phyloP scores from a whole-genome alignment of 2,888 invertebrate species.

The Patella ulyssiponensis region DNA sequence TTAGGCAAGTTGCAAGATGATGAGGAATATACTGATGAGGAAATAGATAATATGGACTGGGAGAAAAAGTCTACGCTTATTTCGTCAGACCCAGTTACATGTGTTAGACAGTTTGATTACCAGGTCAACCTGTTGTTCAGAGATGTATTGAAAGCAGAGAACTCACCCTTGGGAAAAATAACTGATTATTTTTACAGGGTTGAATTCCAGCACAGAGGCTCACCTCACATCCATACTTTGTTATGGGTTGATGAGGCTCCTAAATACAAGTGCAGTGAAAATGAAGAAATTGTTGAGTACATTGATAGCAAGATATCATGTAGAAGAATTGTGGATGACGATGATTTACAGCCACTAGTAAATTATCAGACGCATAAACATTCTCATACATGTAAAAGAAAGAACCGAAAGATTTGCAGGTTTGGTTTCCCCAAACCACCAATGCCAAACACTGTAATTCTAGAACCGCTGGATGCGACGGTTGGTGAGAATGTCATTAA shows the following conservation, averaged over 20 bases:
- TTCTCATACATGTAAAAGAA: constrained; percentile 28
- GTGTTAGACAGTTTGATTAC: constrained; percentile 47
- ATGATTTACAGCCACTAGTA: constrained; percentile 21
- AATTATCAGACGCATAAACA: constrained; percentile 34
- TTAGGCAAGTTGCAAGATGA: no score
- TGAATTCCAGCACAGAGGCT: constrained; percentile 54
- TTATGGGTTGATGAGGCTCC: constrained; percentile 43
- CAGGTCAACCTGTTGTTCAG: constrained; percentile 40
- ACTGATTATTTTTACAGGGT: constrained; percentile 24
- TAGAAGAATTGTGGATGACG: constrained; percentile 26
- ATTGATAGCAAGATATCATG: constrained; percentile 33
- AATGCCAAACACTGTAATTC: no score
- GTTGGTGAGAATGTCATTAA: no score
- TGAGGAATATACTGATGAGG: constrained; percentile 23
- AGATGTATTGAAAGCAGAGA: constrained; percentile 12
- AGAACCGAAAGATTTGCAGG: no score
- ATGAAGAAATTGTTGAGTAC: constrained; percentile 33
- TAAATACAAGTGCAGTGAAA: constrained; percentile 28
- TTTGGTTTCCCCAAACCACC: no score
- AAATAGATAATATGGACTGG: constrained; percentile 30
- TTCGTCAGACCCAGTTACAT: constrained; percentile 46
- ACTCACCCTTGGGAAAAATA: constrained; percentile 31
- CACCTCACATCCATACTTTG: constrained; percentile 46
- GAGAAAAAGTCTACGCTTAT: constrained; percentile 39
- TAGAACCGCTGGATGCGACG: no score